Conservation (phyloP, 2,797 vertebrate genomes). For the Thripadectes ignobilis region DNA sequence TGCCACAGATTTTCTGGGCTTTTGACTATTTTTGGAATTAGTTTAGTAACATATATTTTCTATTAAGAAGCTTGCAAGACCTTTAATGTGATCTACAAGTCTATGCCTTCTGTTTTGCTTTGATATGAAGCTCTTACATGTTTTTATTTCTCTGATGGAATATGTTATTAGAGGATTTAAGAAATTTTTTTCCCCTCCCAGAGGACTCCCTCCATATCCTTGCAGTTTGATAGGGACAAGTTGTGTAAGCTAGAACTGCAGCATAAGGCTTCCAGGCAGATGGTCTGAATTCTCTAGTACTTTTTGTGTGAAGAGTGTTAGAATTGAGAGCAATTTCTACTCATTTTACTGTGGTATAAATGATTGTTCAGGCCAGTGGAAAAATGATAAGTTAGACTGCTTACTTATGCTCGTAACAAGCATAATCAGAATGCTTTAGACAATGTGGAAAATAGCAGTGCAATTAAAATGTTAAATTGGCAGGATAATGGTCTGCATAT, state of each 20-base stretch:
- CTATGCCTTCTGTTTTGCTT: not conserved
- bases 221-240: not conserved
- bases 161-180: not conserved
- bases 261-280: not conserved
- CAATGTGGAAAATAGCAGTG: conserved; percentile 24
- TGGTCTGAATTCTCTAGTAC: not conserved
- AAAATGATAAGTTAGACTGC: conserved; percentile 9
- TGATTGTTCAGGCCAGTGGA: conserved; percentile 10
- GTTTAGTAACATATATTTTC: not conserved
- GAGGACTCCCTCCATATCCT: not conserved
- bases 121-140: not conserved
- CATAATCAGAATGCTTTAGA: conserved; percentile 3
- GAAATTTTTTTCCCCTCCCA: not conserved
- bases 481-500: not conserved
- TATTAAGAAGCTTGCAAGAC: not conserved
- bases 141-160: not conserved
- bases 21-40: not conserved
- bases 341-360: conserved; percentile 23
- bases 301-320: not conserved
- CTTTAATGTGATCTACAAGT: not conserved
- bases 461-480: conserved; percentile 13
- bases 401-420: not conserved
- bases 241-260: not conserved
- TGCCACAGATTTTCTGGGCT: not conserved
- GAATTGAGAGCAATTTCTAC: not conserved